Conservation (phyloP, 2,797 vertebrate genomes). For the Falco naumanni region DNA sequence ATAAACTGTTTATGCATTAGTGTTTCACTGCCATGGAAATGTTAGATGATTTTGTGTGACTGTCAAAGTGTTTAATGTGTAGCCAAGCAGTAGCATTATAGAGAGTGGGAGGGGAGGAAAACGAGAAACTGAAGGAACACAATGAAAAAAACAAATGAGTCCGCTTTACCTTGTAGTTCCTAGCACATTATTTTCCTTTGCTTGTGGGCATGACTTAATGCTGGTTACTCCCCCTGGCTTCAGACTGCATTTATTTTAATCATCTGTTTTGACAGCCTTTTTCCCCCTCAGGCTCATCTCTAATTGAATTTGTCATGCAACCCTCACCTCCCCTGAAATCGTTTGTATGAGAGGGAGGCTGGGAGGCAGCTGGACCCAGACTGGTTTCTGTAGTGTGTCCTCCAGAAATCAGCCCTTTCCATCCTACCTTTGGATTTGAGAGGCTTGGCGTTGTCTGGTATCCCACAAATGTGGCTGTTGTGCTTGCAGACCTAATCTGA, state of each 20-base stretch:
- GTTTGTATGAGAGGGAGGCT: neutral
- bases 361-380: constrained; percentile 14
- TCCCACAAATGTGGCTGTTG: neutral
- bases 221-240: constrained; percentile 42
- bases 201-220: constrained; percentile 63
- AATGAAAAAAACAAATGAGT: constrained; percentile 28
- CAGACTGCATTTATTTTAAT: constrained; percentile 44
- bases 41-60: constrained; percentile 69
- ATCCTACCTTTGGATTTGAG: neutral
- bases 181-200: constrained; percentile 36
- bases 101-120: constrained; percentile 46
- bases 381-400: neutral
- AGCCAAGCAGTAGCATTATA: constrained; percentile 74
- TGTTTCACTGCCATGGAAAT: constrained; percentile 68
- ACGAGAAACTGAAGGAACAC: constrained; percentile 40
- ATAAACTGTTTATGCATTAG: constrained; percentile 64
- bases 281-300: constrained; percentile 40
- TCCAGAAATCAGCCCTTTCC: neutral
- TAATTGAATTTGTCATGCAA: constrained; percentile 65
- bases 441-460: neutral
- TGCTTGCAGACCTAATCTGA: neutral
- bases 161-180: constrained; percentile 16
- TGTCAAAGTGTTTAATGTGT: constrained; percentile 68
- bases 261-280: constrained; percentile 58
- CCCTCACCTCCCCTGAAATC: constrained; percentile 39